Percentiles rank a stretch among this genome's conserved stretches.
These are phyloP conservation scores for Sympetrum striolatum DNA, from an alignment of 2,888 invertebrate species.

Conservation along the genomic window DNA sequence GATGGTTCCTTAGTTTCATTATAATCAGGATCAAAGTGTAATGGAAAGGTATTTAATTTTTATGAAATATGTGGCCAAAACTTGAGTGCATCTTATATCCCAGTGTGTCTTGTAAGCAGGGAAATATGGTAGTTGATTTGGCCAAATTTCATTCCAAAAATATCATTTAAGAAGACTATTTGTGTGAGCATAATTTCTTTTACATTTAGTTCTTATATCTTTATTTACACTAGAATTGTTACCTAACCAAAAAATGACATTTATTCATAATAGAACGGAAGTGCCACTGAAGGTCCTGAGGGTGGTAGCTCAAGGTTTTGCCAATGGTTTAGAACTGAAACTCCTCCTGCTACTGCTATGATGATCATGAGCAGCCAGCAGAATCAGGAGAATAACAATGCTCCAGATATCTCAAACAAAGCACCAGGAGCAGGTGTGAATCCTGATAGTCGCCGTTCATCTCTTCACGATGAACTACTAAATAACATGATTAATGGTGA, in stretches of 20 bases:
- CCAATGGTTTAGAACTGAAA: slow-evolving; percentile 75
- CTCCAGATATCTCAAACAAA: background rate
- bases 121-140: no score
- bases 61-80: no score
- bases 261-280: slow-evolving; percentile 66
- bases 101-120: no score
- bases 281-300: slow-evolving; percentile 60
- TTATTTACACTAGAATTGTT: background rate
- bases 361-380: slow-evolving; percentile 14
- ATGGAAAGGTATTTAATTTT: no score
- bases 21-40: no score
- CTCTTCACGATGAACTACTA: slow-evolving; percentile 68
- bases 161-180: no score
- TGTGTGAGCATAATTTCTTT: background rate
- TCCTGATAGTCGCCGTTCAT: slow-evolving; percentile 63
- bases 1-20: no score
- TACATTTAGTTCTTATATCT: background rate
- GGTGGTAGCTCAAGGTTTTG: slow-evolving; percentile 62
- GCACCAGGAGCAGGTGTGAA: slow-evolving; percentile 49
- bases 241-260: slow-evolving; percentile 5
- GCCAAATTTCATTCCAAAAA: no score
- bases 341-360: slow-evolving; percentile 59
- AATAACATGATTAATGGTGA: slow-evolving; percentile 72
- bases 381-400: slow-evolving; percentile 2
- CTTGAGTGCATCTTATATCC: no score